Percentiles rank a stretch among this genome's conserved stretches.
These are phyloP conservation scores for Pionites leucogaster DNA, from an alignment of 2,113 vertebrate species.

Conservation along the genomic window DNA sequence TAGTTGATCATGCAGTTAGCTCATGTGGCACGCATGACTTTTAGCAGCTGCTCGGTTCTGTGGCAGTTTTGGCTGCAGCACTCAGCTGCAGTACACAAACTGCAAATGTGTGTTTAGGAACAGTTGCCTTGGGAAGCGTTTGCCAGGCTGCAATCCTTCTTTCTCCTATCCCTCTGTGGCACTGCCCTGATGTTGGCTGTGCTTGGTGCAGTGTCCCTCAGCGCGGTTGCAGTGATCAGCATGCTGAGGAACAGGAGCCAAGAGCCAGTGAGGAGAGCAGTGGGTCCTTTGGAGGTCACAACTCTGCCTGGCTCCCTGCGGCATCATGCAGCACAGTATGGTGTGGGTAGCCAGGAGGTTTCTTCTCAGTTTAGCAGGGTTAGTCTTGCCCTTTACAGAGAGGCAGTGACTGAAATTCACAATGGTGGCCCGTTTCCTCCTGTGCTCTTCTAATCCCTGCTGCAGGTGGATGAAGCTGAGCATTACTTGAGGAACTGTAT, in stretches of 20 bases:
- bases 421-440: fast-evolving
- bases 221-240: background rate
- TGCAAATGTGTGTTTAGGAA: fast-evolving
- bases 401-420: fast-evolving
- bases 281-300: background rate
- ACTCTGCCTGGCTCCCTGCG: background rate
- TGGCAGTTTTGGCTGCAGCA: fast-evolving
- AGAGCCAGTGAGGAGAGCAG: background rate
- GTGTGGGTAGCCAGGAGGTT: background rate
- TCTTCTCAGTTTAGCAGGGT: fast-evolving
- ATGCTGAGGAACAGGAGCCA: background rate
- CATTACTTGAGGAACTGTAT: fast-evolving
- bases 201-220: background rate
- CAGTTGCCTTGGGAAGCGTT: background rate
- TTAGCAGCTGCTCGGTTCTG: background rate
- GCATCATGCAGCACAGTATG: background rate
- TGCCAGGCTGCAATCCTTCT: fast-evolving
- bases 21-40: fast-evolving
- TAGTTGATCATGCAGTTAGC: fast-evolving
- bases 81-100: background rate
- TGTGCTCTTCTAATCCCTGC: background rate
- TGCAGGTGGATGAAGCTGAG: background rate
- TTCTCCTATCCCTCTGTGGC: background rate
- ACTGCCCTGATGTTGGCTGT: fast-evolving
- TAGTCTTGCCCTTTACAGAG: background rate